Conservation (phyloP, 2,113 vertebrate species). For the Triplophysa siluroides region DNA sequence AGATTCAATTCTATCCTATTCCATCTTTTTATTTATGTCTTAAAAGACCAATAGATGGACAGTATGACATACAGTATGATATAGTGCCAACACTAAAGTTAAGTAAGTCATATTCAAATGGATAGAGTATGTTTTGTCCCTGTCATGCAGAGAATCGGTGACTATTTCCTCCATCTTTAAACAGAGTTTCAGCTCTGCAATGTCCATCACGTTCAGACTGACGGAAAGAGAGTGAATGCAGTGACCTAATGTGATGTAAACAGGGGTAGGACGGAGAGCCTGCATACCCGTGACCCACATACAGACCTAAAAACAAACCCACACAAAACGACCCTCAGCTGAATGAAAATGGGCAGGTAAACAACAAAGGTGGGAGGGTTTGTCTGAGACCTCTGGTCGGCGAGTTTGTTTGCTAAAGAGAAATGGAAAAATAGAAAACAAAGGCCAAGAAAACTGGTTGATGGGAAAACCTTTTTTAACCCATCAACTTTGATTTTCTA, state of each 20-base stretch:
- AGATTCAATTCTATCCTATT: too few species aligned
- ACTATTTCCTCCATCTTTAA: neutral
- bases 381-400: neutral
- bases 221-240: slow-evolving; percentile 13
- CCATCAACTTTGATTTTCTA: neutral
- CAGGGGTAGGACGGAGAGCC: slow-evolving; percentile 24
- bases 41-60: neutral
- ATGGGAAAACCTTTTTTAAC: neutral
- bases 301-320: slow-evolving; percentile 6
- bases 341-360: slow-evolving; percentile 30
- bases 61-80: too few species aligned
- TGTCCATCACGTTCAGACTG: slow-evolving; percentile 3
- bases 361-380: neutral
- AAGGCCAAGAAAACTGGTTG: neutral
- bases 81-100: too few species aligned
- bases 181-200: neutral
- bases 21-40: neutral
- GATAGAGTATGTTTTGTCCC: neutral
- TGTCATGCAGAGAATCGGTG: neutral
- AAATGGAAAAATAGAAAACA: neutral
- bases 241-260: slow-evolving; percentile 38
- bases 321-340: slow-evolving; percentile 22
- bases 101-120: too few species aligned
- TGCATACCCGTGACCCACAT: slow-evolving; percentile 40
- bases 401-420: slow-evolving; percentile 1